Conservation (phyloP, 2,113 vertebrate genomes). For the Gyps fulvus region DNA sequence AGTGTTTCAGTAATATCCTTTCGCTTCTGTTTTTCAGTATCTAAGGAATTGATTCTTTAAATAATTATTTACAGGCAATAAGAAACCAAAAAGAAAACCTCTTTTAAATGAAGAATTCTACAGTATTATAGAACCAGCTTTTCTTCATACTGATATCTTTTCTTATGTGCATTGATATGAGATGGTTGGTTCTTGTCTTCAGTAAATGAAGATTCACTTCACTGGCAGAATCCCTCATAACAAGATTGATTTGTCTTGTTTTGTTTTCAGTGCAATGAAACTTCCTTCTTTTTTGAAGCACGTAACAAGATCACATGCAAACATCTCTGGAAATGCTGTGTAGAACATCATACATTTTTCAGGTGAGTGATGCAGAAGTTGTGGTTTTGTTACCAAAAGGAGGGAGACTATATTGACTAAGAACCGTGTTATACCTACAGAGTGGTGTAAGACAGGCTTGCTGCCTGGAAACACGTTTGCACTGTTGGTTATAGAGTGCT, state of each 20-base stretch:
- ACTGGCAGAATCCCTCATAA: not conserved
- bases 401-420: not conserved
- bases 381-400: not conserved
- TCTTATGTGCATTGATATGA: not conserved
- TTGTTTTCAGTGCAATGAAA: conserved; percentile 83
- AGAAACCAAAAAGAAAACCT: not conserved
- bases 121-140: not conserved
- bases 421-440: not conserved
- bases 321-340: conserved; percentile 90
- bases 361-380: conserved; percentile 69
- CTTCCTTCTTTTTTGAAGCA: conserved; percentile 89
- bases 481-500: not conserved
- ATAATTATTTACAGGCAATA: not conserved
- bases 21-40: not conserved
- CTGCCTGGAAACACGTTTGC: not conserved
- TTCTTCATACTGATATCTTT: not conserved
- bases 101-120: not conserved
- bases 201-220: not conserved
- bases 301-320: conserved; percentile 83
- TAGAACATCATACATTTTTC: conserved; percentile 90
- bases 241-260: not conserved
- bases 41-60: not conserved
- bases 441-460: not conserved
- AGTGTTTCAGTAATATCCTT: not conserved
- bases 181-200: not conserved